Conservation (phyloP, 2,888 invertebrate species). For the Magallana nippona region DNA sequence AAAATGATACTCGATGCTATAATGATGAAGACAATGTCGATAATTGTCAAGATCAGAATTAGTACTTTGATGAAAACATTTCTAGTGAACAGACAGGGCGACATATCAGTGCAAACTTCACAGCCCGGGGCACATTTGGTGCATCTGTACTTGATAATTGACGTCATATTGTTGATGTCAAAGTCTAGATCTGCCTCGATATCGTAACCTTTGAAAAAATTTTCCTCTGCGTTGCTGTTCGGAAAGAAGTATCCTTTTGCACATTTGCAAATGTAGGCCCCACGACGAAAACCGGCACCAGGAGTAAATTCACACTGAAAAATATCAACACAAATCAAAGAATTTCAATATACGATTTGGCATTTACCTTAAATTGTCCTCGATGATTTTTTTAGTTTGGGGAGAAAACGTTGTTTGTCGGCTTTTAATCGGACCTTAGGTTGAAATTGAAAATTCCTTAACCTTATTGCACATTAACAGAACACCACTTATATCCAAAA, state of each 20-base stretch:
- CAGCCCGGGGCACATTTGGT: conserved; percentile 72
- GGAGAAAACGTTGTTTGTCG: no score
- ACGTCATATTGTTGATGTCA: conserved; percentile 45
- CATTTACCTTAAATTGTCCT: no score
- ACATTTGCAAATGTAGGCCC: conserved; percentile 74
- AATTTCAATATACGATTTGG: no score
- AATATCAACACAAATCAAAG: not conserved
- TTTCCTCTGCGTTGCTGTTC: conserved; percentile 46
- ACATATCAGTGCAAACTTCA: conserved; percentile 72
- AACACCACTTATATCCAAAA: no score
- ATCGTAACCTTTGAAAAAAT: conserved; percentile 67
- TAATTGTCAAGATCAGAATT: conserved; percentile 59
- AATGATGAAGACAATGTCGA: conserved; percentile 54
- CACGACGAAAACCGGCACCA: conserved; percentile 72
- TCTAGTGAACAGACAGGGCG: conserved; percentile 72
- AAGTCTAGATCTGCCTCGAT: conserved; percentile 60
- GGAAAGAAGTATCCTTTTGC: conserved; percentile 77
- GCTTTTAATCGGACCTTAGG: no score
- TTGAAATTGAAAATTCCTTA: no score
- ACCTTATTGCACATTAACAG: no score
- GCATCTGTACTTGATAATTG: conserved; percentile 62
- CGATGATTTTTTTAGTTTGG: no score
- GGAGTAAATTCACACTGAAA: conserved; percentile 70
- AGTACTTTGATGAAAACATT: conserved; percentile 55
- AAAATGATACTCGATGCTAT: conserved; percentile 54